These are phyloP conservation scores for Polyergus mexicanus DNA, from an alignment of 1,140 invertebrate genomes.

Conservation along the genomic window DNA sequence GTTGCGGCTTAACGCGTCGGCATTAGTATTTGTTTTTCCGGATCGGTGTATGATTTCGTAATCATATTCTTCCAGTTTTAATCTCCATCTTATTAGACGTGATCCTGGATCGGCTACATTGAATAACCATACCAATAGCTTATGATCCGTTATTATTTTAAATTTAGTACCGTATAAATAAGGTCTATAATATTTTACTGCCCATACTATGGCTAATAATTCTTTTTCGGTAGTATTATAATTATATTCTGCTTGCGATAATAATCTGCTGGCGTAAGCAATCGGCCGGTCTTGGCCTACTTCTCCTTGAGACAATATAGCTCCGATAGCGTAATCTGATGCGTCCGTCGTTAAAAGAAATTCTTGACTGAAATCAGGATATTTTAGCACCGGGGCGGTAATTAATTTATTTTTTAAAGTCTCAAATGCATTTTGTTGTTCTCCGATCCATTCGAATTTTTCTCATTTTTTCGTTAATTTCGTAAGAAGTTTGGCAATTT, in stretches of 20 bases:
- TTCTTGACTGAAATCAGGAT: not conserved
- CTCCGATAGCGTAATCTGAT: too few relatives aligned
- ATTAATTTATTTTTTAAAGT: not conserved
- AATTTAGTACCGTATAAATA: not conserved
- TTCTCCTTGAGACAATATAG: too few relatives aligned
- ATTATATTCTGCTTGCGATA: too few relatives aligned
- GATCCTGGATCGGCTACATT: too few relatives aligned
- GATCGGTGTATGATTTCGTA: not conserved
- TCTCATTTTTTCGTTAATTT: not conserved
- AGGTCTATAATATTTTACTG: too few relatives aligned
- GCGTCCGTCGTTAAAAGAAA: not conserved
- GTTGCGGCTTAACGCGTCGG: too few relatives aligned
- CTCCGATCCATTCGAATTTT: not conserved
- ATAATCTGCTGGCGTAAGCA: too few relatives aligned
- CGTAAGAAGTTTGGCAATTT: not conserved
- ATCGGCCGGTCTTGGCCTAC: too few relatives aligned
- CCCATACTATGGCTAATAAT: too few relatives aligned
- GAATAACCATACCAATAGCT: not conserved
- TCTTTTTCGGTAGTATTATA: too few relatives aligned
- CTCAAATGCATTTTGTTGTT: not conserved
- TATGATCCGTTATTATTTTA: not conserved
- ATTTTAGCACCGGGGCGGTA: too few relatives aligned
- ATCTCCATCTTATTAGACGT: not conserved
- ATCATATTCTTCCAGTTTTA: not conserved
- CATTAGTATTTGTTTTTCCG: too few relatives aligned